Evolutionary conservation across 2,888 invertebrate genomes (phyloP), one percentile per base, ranked within the genome.

Genomic region (Pasiphila rectangulata): DNA sequence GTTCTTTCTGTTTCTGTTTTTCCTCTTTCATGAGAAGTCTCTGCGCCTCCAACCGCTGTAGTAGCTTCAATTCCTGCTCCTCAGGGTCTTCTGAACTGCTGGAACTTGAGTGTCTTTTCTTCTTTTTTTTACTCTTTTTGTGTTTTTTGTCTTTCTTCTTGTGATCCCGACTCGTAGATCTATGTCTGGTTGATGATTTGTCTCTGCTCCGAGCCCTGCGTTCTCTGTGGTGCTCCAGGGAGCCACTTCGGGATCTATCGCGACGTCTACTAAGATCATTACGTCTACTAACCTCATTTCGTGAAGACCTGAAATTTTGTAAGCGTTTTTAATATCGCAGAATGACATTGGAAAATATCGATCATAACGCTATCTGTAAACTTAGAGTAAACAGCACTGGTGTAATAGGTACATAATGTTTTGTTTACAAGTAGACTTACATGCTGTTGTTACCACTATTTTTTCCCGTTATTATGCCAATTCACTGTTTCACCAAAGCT

Each of bases 11-110:
- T 1, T 91, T 91, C 48, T 90, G 91, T 40, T 90, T 91, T 34
- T 94, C 93, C 17, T 94, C 91, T 4, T 91, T 80, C 24, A 92
- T 86, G 38, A 91, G 90, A 9, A 92, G 61, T 0, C 95, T 83
- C 63, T 95, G 94, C 0, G 93, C 91, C 66, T 95, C 93, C 9
- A 97, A 77, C 59, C 93, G 90, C 69, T 94, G 91, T 54, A 96
- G 70, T 15, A 96, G 69, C 64, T 93, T 92, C 0, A 93, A 69
- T 6, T 93, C 93, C 54, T 90, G 83, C 35, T 90, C 86, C 36
- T 77, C 81, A 46, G 80, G 78, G 3, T 90, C 90, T 13, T 90
- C 89, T 20, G 52, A 52, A 37, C 70, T 79, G 42, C 70, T 79
- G 41, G 74, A 73, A 13, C 77, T 75, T 2, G 75, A 66, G 1